A percentile compares a stretch with the other conserved stretches of the same genome.
Conservation (phyloP, 2,888 invertebrate genomes). For the Eupithecia subumbrata region DNA sequence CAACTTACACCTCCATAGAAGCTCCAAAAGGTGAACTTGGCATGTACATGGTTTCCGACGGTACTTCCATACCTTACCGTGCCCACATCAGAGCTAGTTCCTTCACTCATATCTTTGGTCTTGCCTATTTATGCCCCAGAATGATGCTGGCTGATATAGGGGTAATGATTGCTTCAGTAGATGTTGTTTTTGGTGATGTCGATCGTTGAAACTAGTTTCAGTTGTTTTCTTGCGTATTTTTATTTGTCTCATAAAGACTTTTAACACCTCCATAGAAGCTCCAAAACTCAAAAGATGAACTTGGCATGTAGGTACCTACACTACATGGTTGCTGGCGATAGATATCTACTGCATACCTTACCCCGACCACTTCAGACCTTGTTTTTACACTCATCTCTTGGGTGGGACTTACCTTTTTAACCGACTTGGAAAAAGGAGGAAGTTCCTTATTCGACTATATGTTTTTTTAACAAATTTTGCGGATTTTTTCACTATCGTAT, state of each 20-base stretch:
- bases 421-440: too few species aligned
- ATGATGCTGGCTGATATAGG: slow-evolving; percentile 91
- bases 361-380: background rate
- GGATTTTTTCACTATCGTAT: too few species aligned
- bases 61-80: slow-evolving; percentile 89
- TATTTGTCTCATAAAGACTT: background rate
- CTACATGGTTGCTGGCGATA: too few species aligned
- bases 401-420: background rate
- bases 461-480: too few species aligned
- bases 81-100: slow-evolving; percentile 84
- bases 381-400: background rate
- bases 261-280: background rate
- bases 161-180: slow-evolving; percentile 88
- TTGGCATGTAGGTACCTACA: background rate
- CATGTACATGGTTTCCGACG: slow-evolving; percentile 93
- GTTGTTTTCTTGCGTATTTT: background rate
- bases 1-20: slow-evolving; percentile 91
- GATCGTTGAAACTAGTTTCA: slow-evolving; percentile 74
- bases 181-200: slow-evolving; percentile 86
- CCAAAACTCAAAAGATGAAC: background rate
- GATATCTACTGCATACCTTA: too few species aligned
- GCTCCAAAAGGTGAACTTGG: slow-evolving; percentile 95
- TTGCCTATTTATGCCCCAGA: slow-evolving; percentile 85
- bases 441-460: too few species aligned
- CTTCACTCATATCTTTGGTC: slow-evolving; percentile 85